Conservation (phyloP, 2,113 vertebrate species). For the Ifrita kowaldi region DNA sequence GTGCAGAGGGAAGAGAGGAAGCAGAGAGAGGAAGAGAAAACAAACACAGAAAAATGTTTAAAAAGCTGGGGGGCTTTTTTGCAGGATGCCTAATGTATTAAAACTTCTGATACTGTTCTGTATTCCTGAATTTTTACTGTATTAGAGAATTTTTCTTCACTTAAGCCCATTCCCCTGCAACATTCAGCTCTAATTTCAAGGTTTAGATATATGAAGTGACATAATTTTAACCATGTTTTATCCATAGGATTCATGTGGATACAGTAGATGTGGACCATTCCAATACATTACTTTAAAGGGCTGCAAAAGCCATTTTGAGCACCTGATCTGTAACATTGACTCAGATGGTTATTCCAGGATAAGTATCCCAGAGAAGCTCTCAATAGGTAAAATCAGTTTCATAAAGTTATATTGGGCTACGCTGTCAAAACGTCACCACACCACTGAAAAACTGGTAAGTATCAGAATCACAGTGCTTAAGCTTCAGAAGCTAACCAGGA, state of each 20-base stretch:
- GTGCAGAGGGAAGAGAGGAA: background rate
- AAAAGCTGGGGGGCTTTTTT: rapidly evolving
- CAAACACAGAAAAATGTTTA: background rate
- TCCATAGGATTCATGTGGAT: background rate
- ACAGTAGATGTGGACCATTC: background rate
- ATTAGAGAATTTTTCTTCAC: background rate
- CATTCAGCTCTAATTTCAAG: background rate
- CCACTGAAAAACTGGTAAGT: background rate
- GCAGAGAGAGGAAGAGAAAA: background rate
- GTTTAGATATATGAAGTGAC: background rate
- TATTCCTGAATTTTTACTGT: background rate
- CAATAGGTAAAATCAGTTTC: background rate
- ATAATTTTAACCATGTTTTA: background rate
- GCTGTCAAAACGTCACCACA: background rate
- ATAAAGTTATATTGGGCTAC: background rate
- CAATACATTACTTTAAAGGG: rapidly evolving
- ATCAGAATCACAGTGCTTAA: background rate
- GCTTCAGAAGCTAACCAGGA: background rate
- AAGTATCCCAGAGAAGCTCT: background rate
- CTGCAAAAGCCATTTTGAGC: background rate
- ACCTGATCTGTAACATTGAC: rapidly evolving
- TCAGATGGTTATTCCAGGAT: background rate
- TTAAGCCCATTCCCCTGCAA: background rate
- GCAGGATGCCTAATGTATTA: background rate
- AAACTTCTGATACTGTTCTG: background rate